A percentile compares a stretch with the other conserved stretches of the same genome.
phyloP scores from a whole-genome alignment of 2,888 invertebrate species.

The Synergus japonicus region DNA sequence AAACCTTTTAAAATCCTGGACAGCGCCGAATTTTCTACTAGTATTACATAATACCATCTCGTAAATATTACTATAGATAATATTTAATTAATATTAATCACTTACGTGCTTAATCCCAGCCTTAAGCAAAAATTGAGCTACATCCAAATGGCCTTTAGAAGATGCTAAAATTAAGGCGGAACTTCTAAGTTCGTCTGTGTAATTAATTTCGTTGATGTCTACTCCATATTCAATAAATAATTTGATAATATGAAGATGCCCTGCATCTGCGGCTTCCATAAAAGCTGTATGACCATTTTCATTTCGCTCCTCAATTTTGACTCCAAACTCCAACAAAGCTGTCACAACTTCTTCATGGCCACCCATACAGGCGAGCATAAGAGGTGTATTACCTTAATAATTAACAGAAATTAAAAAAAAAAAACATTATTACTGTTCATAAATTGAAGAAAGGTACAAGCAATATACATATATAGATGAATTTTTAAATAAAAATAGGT shows the following conservation, averaged over 20 bases:
- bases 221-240: slow-evolving; percentile 95
- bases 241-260: slow-evolving; percentile 95
- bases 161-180: slow-evolving; percentile 97
- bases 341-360: slow-evolving; percentile 96
- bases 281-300: slow-evolving; percentile 99
- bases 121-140: slow-evolving; percentile 96
- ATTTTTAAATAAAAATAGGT: too few species aligned
- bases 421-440: not conserved
- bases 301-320: slow-evolving; percentile 98
- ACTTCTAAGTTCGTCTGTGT: slow-evolving; percentile 99
- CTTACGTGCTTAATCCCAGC: slow-evolving; percentile 91
- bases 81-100: too few species aligned
- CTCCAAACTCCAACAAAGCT: slow-evolving; percentile 91
- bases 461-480: too few species aligned
- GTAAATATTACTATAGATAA: too few species aligned
- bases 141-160: slow-evolving; percentile 97
- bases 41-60: too few species aligned
- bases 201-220: slow-evolving; percentile 92
- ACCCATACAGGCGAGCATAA: slow-evolving; percentile 97
- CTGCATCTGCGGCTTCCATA: slow-evolving; percentile 99
- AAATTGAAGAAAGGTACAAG: not conserved
- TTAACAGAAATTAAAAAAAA: slow-evolving; percentile 18
- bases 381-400: slow-evolving; percentile 90
- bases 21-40: too few species aligned
- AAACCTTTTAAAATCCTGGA: too few species aligned